A percentile compares a stretch with the other conserved stretches of the same genome.
Conservation (phyloP, 1,140 invertebrate genomes). For the Drosophila miranda region DNA sequence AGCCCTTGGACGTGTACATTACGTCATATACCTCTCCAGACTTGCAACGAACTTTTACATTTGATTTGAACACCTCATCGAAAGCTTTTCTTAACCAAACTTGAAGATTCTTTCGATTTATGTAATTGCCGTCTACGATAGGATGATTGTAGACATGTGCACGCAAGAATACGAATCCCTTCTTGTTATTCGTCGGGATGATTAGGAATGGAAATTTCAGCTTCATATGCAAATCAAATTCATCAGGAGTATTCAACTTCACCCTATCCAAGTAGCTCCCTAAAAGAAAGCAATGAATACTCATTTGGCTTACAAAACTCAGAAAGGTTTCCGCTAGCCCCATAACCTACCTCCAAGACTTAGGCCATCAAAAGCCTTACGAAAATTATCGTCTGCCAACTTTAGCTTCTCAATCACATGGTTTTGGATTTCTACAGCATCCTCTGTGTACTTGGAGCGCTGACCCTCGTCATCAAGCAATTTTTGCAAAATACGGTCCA, state of each 20-base stretch:
- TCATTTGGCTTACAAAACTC: too few species aligned
- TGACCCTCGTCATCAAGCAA: too few species aligned
- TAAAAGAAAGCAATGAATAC: conserved; percentile 1
- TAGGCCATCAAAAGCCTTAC: conserved; percentile 24
- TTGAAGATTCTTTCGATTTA: conserved; percentile 24
- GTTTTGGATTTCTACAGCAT: conserved; percentile 28
- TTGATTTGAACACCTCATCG: not conserved
- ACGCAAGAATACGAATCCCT: conserved; percentile 16
- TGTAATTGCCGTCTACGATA: not conserved
- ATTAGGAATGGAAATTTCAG: conserved; percentile 28
- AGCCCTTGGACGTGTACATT: conserved; percentile 17
- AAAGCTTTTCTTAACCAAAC: conserved; percentile 35
- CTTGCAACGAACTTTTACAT: not conserved
- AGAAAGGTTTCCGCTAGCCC: not conserved
- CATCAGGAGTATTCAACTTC: conserved; percentile 36
- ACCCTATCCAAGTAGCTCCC: conserved; percentile 49
- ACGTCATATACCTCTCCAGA: conserved; percentile 1
- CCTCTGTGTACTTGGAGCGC: too few species aligned
- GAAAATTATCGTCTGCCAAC: conserved; percentile 11
- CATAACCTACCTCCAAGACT: conserved; percentile 25
- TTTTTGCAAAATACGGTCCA: too few species aligned
- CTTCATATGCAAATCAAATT: conserved; percentile 54
- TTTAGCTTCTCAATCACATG: conserved; percentile 30
- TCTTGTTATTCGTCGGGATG: not conserved
- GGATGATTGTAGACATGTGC: not conserved